Percentiles rank a stretch among this genome's conserved stretches.
Evolutionary conservation across 2,113 vertebrate species (phyloP).

Genomic region (Shinisaurus crocodilurus): DNA sequence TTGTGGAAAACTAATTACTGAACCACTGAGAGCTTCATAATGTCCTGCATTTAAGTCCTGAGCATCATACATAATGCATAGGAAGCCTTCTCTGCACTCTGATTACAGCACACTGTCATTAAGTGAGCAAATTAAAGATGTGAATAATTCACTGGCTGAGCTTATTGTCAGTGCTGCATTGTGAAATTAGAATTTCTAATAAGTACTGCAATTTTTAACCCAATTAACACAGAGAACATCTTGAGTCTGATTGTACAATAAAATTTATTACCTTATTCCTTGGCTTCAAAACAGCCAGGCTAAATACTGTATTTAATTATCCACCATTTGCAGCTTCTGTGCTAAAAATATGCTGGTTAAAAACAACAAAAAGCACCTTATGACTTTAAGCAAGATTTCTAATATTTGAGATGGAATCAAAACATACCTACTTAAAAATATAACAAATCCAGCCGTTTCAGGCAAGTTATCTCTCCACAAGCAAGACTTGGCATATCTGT

Average conservation of each 20-base stretch:
- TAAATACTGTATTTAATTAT: constrained; percentile 90
- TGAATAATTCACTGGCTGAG: constrained; percentile 91
- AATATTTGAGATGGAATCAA: constrained; percentile 73
- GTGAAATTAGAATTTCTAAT: constrained; percentile 93
- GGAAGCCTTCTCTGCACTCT: constrained; percentile 87
- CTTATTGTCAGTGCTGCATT: constrained; percentile 89
- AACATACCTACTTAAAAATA: constrained; percentile 68
- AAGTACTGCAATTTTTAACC: constrained; percentile 91
- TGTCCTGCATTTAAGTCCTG: constrained; percentile 90
- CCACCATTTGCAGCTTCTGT: constrained; percentile 81
- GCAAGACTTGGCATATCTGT: constrained; percentile 63
- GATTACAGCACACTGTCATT: constrained; percentile 92
- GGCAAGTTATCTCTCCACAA: neutral
- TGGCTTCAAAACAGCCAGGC: constrained; percentile 87
- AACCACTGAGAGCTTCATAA: constrained; percentile 89
- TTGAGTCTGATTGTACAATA: constrained; percentile 90
- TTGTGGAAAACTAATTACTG: constrained; percentile 91
- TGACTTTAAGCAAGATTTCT: constrained; percentile 78
- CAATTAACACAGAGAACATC: constrained; percentile 90
- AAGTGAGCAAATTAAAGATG: constrained; percentile 92
- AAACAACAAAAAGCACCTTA: constrained; percentile 43
- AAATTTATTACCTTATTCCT: constrained; percentile 90
- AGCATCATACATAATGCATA: constrained; percentile 91
- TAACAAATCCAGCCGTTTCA: constrained; percentile 5
- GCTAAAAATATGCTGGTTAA: constrained; percentile 64